Percentiles rank a stretch among this genome's conserved stretches.
Conservation (phyloP, 1,140 invertebrate species). For the Vollenhovia emeryi region DNA sequence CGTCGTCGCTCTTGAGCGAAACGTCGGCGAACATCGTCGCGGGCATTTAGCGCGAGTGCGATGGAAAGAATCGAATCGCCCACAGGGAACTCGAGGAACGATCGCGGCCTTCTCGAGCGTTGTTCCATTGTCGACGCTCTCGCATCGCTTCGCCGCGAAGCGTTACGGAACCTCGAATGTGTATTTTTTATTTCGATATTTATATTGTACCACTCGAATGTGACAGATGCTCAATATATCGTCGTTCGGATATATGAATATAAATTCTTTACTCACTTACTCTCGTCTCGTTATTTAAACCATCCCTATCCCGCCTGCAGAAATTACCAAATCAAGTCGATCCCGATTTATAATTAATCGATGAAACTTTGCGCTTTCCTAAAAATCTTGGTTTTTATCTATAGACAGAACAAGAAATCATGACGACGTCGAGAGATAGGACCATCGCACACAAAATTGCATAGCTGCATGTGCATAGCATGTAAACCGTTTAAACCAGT, state of each 20-base stretch:
- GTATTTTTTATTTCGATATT: slow-evolving; percentile 44
- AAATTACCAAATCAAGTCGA: background rate
- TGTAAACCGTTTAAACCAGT: too few species aligned
- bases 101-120: background rate
- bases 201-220: slow-evolving; percentile 22
- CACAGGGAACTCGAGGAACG: slow-evolving; percentile 1
- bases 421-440: too few species aligned
- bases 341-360: too few species aligned
- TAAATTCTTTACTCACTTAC: slow-evolving; percentile 11
- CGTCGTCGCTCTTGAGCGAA: background rate
- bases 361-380: too few species aligned
- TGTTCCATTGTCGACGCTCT: background rate
- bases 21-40: background rate
- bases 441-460: too few species aligned
- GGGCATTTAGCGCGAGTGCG: background rate
- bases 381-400: too few species aligned
- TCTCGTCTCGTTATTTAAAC: background rate
- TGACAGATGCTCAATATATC: slow-evolving; percentile 27
- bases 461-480: too few species aligned
- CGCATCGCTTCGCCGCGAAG: background rate
- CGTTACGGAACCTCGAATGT: background rate
- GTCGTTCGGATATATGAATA: slow-evolving; percentile 6
- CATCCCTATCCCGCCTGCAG: background rate
- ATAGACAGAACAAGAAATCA: too few species aligned
- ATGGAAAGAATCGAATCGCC: background rate